Conservation (phyloP, 2,888 invertebrate genomes). For the Phlogophora meticulosa region DNA sequence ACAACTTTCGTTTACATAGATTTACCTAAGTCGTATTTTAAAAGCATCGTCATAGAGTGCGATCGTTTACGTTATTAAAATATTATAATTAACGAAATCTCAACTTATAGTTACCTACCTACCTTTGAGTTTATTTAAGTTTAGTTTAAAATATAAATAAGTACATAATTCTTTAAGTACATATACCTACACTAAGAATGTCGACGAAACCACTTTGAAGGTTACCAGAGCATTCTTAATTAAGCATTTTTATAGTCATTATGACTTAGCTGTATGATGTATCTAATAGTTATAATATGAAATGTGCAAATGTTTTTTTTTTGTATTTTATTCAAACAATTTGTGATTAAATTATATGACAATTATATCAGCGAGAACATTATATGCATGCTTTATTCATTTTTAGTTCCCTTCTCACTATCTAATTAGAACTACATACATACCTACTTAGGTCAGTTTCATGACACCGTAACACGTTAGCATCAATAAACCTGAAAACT, state of each 20-base stretch:
- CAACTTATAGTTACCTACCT: slow-evolving; percentile 70
- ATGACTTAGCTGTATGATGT: slow-evolving; percentile 54
- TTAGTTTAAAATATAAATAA: slow-evolving; percentile 65
- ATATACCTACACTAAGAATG: slow-evolving; percentile 51
- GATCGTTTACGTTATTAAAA: slow-evolving; percentile 37
- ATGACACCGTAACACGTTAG: too few relatives aligned
- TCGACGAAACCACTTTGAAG: slow-evolving; percentile 55
- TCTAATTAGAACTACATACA: too few relatives aligned
- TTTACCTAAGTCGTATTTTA: slow-evolving; percentile 22
- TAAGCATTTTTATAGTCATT: slow-evolving; percentile 64
- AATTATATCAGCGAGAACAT: slow-evolving; percentile 67
- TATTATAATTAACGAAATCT: slow-evolving; percentile 65
- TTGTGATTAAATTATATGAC: slow-evolving; percentile 66
- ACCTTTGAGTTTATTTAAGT: slow-evolving; percentile 66
- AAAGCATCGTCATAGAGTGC: slow-evolving; percentile 23
- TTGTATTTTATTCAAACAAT: slow-evolving; percentile 60
- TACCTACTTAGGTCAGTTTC: too few relatives aligned
- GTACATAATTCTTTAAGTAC: slow-evolving; percentile 64
- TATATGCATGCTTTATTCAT: slow-evolving; percentile 38
- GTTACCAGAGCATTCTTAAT: slow-evolving; percentile 46
- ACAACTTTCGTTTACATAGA: slow-evolving; percentile 32
- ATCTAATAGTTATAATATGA: slow-evolving; percentile 48
- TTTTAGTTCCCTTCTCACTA: slow-evolving; percentile 1
- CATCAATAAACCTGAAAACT: too few relatives aligned
- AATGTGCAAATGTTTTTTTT: slow-evolving; percentile 60